phyloP scores from a whole-genome alignment of 2,888 invertebrate genomes.

The Mylabris sibirica region DNA sequence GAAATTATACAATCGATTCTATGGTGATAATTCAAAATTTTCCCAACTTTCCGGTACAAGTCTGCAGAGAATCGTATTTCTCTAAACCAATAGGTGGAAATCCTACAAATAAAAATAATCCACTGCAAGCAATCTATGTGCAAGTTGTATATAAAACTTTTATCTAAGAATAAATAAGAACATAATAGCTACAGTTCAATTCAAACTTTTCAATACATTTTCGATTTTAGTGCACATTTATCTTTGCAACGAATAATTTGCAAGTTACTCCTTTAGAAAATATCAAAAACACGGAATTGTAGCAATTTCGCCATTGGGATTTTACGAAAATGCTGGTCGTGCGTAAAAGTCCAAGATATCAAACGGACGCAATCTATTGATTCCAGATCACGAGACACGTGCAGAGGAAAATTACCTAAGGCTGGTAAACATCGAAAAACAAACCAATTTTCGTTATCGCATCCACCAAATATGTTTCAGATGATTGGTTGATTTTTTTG shows the following conservation, averaged over 20 bases:
- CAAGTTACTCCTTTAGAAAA: background rate
- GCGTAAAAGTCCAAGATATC: conserved; percentile 43
- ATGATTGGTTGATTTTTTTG: conserved; percentile 20
- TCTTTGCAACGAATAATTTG: background rate
- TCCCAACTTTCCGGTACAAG: background rate
- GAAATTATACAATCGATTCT: background rate
- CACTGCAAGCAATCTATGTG: background rate
- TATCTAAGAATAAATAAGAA: conserved; percentile 5
- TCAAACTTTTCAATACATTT: background rate
- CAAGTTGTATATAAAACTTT: background rate
- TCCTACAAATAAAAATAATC: conserved; percentile 8
- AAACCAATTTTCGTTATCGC: conserved; percentile 44
- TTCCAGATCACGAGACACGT: conserved; percentile 47
- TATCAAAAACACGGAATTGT: conserved; percentile 21
- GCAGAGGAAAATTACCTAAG: conserved; percentile 45
- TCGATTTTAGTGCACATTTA: background rate
- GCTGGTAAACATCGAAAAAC: conserved; percentile 47
- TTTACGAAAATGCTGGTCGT: conserved; percentile 41
- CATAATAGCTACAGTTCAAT: conserved; percentile 1
- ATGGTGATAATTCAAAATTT: background rate
- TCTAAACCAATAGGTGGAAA: background rate
- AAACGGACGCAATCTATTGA: conserved; percentile 46
- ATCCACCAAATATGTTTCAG: conserved; percentile 31
- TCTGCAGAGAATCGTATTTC: background rate
- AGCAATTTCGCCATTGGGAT: conserved; percentile 33